A percentile compares a stretch with the other conserved stretches of the same genome.
phyloP scores from a whole-genome alignment of 2,113 vertebrate species.

The Corynorhinus townsendii region DNA sequence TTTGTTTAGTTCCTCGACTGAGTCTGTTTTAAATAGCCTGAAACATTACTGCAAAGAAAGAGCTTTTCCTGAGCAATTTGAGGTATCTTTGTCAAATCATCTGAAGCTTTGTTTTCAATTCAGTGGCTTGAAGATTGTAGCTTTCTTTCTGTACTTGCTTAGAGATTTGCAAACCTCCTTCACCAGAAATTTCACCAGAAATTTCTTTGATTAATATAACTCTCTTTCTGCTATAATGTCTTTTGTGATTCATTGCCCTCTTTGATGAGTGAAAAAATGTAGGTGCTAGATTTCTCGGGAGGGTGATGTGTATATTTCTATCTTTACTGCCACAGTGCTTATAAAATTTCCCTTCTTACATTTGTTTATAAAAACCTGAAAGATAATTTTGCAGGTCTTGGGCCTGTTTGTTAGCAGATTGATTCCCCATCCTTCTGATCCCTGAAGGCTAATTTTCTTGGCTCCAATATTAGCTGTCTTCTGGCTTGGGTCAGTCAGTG shows the following conservation, averaged over 20 bases:
- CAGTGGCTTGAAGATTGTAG: slow-evolving; percentile 45
- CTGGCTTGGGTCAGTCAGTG: not conserved
- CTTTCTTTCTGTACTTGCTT: slow-evolving; percentile 67
- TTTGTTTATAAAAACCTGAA: slow-evolving; percentile 6
- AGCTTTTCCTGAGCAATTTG: slow-evolving; percentile 63
- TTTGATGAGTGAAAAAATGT: slow-evolving; percentile 64
- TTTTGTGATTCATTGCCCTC: slow-evolving; percentile 51
- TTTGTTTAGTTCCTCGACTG: slow-evolving; percentile 65
- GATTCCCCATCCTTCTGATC: not conserved
- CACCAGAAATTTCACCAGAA: slow-evolving; percentile 71
- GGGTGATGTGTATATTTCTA: not conserved
- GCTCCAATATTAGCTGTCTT: not conserved
- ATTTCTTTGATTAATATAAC: slow-evolving; percentile 73
- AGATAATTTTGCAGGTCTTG: not conserved
- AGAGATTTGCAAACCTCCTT: slow-evolving; percentile 61
- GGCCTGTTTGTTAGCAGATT: not conserved
- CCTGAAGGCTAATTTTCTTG: not conserved
- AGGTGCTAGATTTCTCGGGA: slow-evolving; percentile 57
- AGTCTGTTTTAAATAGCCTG: slow-evolving; percentile 68
- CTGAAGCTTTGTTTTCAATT: slow-evolving; percentile 58
- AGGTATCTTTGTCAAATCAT: slow-evolving; percentile 69
- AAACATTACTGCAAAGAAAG: slow-evolving; percentile 64
- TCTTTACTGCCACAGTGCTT: not conserved
- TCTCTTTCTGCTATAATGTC: slow-evolving; percentile 64
- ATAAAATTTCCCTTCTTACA: slow-evolving; percentile 19